A percentile compares a stretch with the other conserved stretches of the same genome.
phyloP scores from a whole-genome alignment of 2,888 invertebrate species.

The Sarcophaga variegata region DNA sequence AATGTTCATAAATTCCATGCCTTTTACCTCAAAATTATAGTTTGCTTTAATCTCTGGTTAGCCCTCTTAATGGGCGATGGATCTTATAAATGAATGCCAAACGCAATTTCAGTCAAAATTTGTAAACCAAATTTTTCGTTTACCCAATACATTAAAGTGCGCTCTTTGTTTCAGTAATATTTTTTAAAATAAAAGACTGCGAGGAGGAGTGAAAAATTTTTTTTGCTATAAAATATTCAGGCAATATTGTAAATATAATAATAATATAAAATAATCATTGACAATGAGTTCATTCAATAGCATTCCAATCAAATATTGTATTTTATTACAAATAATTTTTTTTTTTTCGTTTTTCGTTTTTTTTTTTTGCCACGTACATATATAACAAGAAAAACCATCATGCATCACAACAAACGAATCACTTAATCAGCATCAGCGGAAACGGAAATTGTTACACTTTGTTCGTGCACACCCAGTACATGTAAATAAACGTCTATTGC shows the following conservation, averaged over 20 bases:
- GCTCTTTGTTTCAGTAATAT: too few species aligned
- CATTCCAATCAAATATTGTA: slow-evolving; percentile 62
- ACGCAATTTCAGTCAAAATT: too few species aligned
- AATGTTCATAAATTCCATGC: too few species aligned
- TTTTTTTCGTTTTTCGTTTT: slow-evolving; percentile 21
- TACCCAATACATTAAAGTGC: too few species aligned
- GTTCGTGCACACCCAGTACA: slow-evolving; percentile 62
- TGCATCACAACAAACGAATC: slow-evolving; percentile 65
- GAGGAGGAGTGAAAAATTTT: too few species aligned
- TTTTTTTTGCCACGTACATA: neutral
- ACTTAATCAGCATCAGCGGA: slow-evolving; percentile 68
- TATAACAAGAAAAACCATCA: slow-evolving; percentile 29
- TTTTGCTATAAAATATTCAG: slow-evolving; percentile 20
- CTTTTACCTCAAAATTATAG: too few species aligned
- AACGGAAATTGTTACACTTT: slow-evolving; percentile 70
- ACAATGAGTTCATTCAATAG: slow-evolving; percentile 59
- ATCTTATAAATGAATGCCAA: too few species aligned
- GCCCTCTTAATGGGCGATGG: too few species aligned
- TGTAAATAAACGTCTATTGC: slow-evolving; percentile 32
- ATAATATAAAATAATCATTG: too few species aligned
- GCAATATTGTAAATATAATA: slow-evolving; percentile 58
- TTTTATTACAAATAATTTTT: slow-evolving; percentile 13
- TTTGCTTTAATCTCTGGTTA: too few species aligned
- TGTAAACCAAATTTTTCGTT: too few species aligned
- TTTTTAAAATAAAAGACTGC: too few species aligned